Conservation (phyloP, 2,113 vertebrate species). For the Rhegmatorhina hoffmannsi region DNA sequence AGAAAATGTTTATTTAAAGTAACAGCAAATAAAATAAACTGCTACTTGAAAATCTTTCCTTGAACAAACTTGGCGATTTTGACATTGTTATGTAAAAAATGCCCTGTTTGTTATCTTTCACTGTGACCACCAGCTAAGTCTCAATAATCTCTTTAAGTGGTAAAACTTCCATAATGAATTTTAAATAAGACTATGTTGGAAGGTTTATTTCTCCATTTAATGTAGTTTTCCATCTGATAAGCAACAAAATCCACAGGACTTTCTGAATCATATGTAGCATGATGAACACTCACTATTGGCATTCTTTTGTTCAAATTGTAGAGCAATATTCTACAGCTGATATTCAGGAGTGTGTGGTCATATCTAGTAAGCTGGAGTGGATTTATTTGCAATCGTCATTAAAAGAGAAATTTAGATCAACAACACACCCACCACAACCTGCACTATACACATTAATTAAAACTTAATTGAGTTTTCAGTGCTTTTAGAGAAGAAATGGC, state of each 20-base stretch:
- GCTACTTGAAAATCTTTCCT: neutral
- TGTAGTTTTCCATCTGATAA: conserved; percentile 8
- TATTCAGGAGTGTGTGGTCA: neutral
- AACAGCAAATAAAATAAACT: conserved; percentile 10
- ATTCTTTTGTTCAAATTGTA: neutral
- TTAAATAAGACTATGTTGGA: conserved; percentile 3
- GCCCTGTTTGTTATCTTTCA: neutral
- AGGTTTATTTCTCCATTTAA: conserved; percentile 18
- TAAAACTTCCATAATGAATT: neutral
- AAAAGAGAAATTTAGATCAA: neutral
- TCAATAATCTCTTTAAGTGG: conserved; percentile 4
- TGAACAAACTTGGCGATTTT: neutral
- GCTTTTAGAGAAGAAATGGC: neutral
- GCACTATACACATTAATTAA: neutral
- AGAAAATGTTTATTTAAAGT: neutral
- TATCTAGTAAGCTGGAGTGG: neutral
- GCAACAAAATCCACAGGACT: neutral
- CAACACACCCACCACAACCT: neutral
- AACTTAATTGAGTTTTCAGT: neutral
- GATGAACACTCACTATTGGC: neutral
- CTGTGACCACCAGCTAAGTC: neutral
- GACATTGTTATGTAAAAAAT: neutral
- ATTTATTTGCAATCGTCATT: neutral
- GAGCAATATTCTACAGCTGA: neutral
- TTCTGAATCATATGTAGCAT: neutral